Evolutionary conservation across 1,140 invertebrate species (phyloP).

Genomic region (Hypothenemus hampei): DNA sequence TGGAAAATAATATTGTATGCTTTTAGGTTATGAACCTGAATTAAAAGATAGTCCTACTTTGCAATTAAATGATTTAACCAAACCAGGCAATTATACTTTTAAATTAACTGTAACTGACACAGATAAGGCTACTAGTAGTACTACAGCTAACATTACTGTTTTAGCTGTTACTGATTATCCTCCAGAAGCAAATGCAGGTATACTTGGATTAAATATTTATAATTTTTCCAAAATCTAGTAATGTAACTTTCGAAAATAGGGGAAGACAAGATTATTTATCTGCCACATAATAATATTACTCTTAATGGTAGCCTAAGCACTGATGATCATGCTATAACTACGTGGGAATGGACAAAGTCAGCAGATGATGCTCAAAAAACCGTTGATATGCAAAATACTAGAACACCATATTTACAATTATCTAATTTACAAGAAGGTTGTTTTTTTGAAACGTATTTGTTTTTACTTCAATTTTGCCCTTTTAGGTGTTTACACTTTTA

Average conservation of each 20-base stretch:
- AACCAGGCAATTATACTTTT: conserved; percentile 89
- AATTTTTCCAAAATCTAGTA: too few relatives aligned
- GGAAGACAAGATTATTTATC: conserved; percentile 82
- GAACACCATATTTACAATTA: conserved; percentile 73
- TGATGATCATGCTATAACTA: conserved; percentile 88
- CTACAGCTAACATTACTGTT: conserved; percentile 84
- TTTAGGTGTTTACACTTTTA: conserved; percentile 82
- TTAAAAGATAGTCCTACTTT: conserved; percentile 76
- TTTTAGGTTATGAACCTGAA: conserved; percentile 74
- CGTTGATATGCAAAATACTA: conserved; percentile 90
- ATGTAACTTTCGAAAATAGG: conserved; percentile 52
- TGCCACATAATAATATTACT: conserved; percentile 83
- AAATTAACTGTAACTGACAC: conserved; percentile 91
- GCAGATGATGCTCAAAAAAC: conserved; percentile 79
- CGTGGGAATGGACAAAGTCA: conserved; percentile 93
- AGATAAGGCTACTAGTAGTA: conserved; percentile 79
- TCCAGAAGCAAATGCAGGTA: conserved; percentile 84
- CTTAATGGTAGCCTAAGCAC: conserved; percentile 86
- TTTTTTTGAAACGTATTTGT: too few relatives aligned
- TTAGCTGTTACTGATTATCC: conserved; percentile 91
- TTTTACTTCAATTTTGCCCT: too few relatives aligned
- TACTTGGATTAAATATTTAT: not conserved
- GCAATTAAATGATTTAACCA: conserved; percentile 72
- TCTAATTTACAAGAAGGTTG: conserved; percentile 80
- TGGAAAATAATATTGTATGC: too few relatives aligned